A percentile compares a stretch with the other conserved stretches of the same genome.
Conservation (phyloP, 2,888 invertebrate genomes). For the Nomada flava region DNA sequence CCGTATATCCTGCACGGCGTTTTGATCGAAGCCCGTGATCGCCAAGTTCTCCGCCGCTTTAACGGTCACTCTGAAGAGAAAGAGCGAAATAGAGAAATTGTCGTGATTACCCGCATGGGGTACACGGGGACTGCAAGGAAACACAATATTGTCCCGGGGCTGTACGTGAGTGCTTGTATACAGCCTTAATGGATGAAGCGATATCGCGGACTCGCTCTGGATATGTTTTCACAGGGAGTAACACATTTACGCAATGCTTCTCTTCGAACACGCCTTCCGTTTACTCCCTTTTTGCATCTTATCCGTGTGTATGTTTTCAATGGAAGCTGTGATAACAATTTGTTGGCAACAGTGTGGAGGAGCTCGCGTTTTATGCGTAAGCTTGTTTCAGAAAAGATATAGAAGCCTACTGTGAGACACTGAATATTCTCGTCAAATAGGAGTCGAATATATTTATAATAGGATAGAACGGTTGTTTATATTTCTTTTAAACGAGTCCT, state of each 20-base stretch:
- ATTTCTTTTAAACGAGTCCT: too few species aligned
- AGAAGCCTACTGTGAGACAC: too few species aligned
- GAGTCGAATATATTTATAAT: too few species aligned
- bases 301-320: background rate
- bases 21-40: slow-evolving; percentile 59
- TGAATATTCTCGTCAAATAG: too few species aligned
- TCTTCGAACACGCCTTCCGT: slow-evolving; percentile 15
- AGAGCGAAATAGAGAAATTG: slow-evolving; percentile 26
- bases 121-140: slow-evolving; percentile 59
- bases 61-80: slow-evolving; percentile 32
- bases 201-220: slow-evolving; percentile 48
- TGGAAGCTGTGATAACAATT: background rate
- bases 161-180: slow-evolving; percentile 30
- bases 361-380: too few species aligned
- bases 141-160: slow-evolving; percentile 61
- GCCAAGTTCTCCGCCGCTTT: slow-evolving; percentile 57
- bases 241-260: slow-evolving; percentile 15
- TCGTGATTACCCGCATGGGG: slow-evolving; percentile 69
- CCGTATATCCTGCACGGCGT: slow-evolving; percentile 50
- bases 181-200: slow-evolving; percentile 62
- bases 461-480: too few species aligned
- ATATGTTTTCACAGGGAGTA: slow-evolving; percentile 49
- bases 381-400: too few species aligned
- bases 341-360: background rate
- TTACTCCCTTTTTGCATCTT: background rate